A percentile compares a stretch with the other conserved stretches of the same genome.
Evolutionary conservation across 2,797 vertebrate genomes (phyloP).

Genomic region (Stomatorhinus walkeri): DNA sequence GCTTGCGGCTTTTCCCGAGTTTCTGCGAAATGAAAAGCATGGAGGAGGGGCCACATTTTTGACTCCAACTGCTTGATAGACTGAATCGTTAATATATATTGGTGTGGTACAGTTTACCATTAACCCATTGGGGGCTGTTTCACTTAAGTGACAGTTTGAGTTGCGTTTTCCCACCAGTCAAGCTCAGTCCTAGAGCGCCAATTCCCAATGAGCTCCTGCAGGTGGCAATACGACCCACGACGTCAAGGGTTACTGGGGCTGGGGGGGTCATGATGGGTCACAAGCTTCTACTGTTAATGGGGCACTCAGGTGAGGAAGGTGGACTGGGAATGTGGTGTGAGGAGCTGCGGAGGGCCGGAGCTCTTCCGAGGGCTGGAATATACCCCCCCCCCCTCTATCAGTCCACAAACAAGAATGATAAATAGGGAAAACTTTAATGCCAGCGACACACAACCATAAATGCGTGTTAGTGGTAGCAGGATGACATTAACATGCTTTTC

Average conservation of each 20-base stretch:
- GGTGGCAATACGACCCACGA: background rate
- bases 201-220: background rate
- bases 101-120: background rate
- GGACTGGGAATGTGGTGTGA: background rate
- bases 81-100: background rate
- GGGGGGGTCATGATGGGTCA: background rate
- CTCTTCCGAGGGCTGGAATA: background rate
- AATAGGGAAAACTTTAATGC: background rate
- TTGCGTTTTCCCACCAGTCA: background rate
- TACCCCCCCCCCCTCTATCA: background rate
- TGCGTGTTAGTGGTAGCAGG: background rate
- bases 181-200: background rate
- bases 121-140: background rate
- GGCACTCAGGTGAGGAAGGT: background rate
- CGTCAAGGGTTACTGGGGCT: background rate
- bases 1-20: background rate
- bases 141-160: background rate
- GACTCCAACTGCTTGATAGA: background rate
- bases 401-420: background rate
- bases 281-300: background rate
- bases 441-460: background rate
- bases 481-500: background rate
- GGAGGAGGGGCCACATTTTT: background rate
- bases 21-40: background rate
- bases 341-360: background rate